Conservation (phyloP, 1,140 invertebrate genomes). For the Pseudobourletiella spinata region DNA sequence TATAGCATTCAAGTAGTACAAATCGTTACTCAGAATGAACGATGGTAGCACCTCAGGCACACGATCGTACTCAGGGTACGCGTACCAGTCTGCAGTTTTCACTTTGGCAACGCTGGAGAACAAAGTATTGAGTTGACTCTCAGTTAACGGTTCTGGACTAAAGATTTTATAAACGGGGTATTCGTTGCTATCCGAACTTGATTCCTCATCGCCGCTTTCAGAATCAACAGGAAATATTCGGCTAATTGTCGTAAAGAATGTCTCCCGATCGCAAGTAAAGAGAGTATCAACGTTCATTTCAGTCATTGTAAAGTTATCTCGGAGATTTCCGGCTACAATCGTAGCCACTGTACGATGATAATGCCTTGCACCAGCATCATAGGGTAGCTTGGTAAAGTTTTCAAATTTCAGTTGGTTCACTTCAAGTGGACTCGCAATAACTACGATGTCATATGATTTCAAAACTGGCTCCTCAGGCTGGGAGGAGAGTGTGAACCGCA, state of each 20-base stretch:
- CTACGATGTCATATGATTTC: slow-evolving; percentile 49
- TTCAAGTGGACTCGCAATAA: slow-evolving; percentile 50
- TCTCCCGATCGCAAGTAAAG: slow-evolving; percentile 44
- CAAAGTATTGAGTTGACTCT: slow-evolving; percentile 44
- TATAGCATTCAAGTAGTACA: slow-evolving; percentile 59
- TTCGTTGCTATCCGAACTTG: no score
- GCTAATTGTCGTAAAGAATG: slow-evolving; percentile 43
- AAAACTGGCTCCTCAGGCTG: background rate
- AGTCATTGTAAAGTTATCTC: slow-evolving; percentile 35
- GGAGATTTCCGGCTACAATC: slow-evolving; percentile 49
- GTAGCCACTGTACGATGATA: slow-evolving; percentile 46
- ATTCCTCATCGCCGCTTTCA: background rate
- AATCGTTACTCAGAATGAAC: slow-evolving; percentile 46
- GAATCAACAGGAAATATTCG: slow-evolving; percentile 28
- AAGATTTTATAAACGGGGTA: slow-evolving; percentile 52
- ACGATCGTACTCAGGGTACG: slow-evolving; percentile 53
- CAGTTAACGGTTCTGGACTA: slow-evolving; percentile 44
- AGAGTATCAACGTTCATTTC: slow-evolving; percentile 38
- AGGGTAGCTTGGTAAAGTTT: slow-evolving; percentile 38
- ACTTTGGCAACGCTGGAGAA: slow-evolving; percentile 45
- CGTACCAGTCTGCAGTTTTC: slow-evolving; percentile 48
- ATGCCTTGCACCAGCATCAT: background rate
- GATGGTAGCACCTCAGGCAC: slow-evolving; percentile 41
- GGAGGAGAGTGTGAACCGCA: background rate
- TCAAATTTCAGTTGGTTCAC: slow-evolving; percentile 40